These are phyloP conservation scores for Tetramorium simillimum DNA, from an alignment of 1,140 invertebrate species.

Conservation along the genomic window DNA sequence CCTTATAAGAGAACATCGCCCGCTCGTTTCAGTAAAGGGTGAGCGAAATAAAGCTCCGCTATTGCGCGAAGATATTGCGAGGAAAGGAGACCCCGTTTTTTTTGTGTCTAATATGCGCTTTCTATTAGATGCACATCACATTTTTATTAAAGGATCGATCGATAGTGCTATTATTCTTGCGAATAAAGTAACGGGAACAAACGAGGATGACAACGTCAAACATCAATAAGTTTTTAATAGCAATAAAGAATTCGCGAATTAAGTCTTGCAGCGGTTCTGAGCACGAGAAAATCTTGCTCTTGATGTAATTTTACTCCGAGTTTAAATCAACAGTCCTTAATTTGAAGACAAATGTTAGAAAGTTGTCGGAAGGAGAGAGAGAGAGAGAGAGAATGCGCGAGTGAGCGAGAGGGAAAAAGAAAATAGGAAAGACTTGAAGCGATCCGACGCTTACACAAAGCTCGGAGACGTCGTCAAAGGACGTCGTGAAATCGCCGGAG, in stretches of 20 bases:
- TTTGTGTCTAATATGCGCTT: neutral
- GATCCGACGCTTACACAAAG: constrained; percentile 14
- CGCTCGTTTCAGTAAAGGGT: neutral
- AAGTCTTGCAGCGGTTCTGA: neutral
- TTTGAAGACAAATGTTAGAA: constrained; percentile 12
- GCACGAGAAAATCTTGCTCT: neutral
- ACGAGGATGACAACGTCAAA: neutral
- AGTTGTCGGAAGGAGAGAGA: neutral
- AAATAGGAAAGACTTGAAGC: neutral
- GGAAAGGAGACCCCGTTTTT: neutral
- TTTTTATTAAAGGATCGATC: neutral
- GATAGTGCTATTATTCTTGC: neutral
- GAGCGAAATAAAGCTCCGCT: constrained; percentile 9
- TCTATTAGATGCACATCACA: neutral
- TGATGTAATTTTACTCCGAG: neutral
- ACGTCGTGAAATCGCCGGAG: neutral
- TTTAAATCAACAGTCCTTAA: constrained; percentile 18
- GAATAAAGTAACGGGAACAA: neutral
- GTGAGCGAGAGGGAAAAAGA: neutral
- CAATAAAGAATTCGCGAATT: neutral
- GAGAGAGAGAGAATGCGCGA: neutral
- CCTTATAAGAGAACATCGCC: neutral
- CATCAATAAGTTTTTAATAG: neutral
- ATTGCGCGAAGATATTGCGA: constrained; percentile 10
- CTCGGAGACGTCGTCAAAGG: neutral